Conservation (phyloP, 1,140 invertebrate species). For the Pogonognathellus flavescens region DNA sequence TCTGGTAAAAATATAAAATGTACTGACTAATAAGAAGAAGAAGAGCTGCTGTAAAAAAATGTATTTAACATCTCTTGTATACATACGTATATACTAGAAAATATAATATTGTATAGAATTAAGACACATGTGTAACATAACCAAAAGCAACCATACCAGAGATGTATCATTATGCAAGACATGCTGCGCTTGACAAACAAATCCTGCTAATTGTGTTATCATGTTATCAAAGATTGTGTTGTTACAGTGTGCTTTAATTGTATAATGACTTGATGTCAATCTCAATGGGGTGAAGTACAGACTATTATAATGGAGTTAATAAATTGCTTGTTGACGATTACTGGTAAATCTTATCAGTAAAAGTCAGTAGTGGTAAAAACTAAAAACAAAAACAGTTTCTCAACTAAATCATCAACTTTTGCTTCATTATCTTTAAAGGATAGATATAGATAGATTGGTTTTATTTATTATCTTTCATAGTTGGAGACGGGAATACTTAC, state of each 20-base stretch:
- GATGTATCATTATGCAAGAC: not conserved
- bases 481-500: too few species aligned
- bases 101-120: too few species aligned
- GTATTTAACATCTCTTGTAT: too few species aligned
- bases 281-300: not conserved
- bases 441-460: too few species aligned
- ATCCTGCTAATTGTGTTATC: not conserved
- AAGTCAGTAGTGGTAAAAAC: not conserved
- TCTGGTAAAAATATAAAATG: too few species aligned
- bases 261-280: constrained; percentile 1
- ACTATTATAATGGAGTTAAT: not conserved
- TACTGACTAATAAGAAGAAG: too few species aligned
- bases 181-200: not conserved
- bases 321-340: not conserved
- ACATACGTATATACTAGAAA: too few species aligned
- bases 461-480: too few species aligned
- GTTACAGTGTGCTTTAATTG: constrained; percentile 5
- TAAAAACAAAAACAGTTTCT: too few species aligned
- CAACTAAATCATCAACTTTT: not conserved
- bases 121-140: too few species aligned
- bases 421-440: too few species aligned
- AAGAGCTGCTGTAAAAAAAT: too few species aligned
- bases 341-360: not conserved
- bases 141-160: not conserved
- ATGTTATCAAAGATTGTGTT: not conserved